Evolutionary conservation across 92 coral and sea anemone species (phyloP).

Genomic region (Umimayanthus chanpuru): DNA sequence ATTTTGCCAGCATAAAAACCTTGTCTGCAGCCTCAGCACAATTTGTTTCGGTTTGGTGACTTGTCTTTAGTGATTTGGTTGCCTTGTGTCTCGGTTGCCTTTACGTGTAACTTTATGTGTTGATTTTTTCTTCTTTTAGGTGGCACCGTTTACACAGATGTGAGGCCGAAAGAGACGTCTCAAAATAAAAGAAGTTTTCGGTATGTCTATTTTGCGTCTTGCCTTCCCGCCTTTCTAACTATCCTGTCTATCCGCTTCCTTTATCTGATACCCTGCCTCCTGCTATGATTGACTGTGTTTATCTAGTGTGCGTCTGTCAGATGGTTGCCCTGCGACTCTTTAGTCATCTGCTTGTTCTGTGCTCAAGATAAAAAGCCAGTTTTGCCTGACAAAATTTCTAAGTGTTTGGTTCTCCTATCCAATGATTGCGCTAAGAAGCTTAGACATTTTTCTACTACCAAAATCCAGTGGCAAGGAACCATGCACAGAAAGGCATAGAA

Average conservation of each 20-base stretch:
- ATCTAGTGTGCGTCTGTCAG: background rate
- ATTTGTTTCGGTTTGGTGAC: background rate
- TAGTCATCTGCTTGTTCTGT: background rate
- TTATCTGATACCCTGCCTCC: background rate
- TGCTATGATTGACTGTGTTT: background rate
- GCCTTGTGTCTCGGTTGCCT: background rate
- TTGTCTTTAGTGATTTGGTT: background rate
- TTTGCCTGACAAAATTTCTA: too few species aligned
- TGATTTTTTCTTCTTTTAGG: background rate
- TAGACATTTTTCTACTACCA: too few species aligned
- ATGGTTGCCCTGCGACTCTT: background rate
- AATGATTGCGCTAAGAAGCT: too few species aligned
- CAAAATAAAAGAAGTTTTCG: slow-evolving; percentile 18
- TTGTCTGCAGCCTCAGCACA: background rate
- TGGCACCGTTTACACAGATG: slow-evolving; percentile 24
- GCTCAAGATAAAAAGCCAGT: background rate
- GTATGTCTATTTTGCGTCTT: background rate
- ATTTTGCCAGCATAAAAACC: background rate
- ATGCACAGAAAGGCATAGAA: too few species aligned
- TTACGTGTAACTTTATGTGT: background rate
- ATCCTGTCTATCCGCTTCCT: background rate
- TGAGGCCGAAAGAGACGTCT: background rate
- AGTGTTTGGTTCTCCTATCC: too few species aligned
- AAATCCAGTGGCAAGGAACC: too few species aligned
- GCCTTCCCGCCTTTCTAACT: too few species aligned